A percentile compares a stretch with the other conserved stretches of the same genome.
Conservation (phyloP, 2,797 vertebrate species). For the Cheirogaleus major region DNA sequence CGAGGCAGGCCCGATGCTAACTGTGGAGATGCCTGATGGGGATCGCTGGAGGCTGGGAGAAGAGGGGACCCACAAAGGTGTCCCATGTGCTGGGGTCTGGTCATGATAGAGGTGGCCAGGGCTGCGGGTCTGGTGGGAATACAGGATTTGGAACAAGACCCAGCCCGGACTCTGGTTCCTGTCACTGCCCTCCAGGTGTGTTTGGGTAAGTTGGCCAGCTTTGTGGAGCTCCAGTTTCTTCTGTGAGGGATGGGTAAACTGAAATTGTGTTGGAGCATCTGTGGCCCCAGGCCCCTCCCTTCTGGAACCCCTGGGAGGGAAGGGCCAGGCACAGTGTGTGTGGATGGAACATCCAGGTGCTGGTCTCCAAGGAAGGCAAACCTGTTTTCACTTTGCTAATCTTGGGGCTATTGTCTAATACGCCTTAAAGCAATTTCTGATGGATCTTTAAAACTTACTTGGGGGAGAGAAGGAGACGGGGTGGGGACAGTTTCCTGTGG, state of each 20-base stretch:
- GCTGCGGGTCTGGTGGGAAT: background rate
- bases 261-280: background rate
- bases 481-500: background rate
- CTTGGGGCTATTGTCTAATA: background rate
- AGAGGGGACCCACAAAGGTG: background rate
- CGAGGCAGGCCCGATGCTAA: background rate
- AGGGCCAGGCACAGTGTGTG: background rate
- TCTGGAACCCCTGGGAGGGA: background rate
- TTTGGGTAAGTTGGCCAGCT: background rate
- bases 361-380: background rate
- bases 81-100: rapidly evolving
- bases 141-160: rapidly evolving
- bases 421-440: background rate
- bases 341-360: background rate
- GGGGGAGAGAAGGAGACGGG: background rate
- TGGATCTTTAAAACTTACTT: too few relatives aligned
- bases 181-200: rapidly evolving
- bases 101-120: rapidly evolving
- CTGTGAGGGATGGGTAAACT: background rate
- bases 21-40: background rate
- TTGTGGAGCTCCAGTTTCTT: background rate
- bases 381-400: background rate
- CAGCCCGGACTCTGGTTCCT: background rate
- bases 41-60: background rate
- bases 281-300: background rate